Evolutionary conservation across 1,140 invertebrate genomes (phyloP).

Genomic region (Mactra quadrangularis): DNA sequence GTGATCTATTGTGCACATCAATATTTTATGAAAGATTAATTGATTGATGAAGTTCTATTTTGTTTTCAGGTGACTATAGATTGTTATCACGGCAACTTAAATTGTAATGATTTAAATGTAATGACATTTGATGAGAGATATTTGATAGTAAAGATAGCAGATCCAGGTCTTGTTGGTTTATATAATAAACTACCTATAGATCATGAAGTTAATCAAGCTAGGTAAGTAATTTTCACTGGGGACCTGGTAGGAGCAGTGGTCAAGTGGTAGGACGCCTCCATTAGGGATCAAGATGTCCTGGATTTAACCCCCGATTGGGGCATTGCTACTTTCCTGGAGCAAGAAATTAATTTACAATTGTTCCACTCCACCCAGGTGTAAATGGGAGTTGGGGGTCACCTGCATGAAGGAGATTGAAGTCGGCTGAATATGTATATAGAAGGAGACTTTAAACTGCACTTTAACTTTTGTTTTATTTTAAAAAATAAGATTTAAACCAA

Average conservation of each 20-base stretch:
- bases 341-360: too few relatives aligned
- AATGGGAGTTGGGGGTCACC: neutral
- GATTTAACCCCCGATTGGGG: too few relatives aligned
- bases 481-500: neutral
- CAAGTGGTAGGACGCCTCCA: too few relatives aligned
- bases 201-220: conserved; percentile 45
- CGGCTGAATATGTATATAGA: too few relatives aligned
- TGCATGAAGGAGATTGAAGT: neutral
- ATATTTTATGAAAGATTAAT: too few relatives aligned
- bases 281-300: too few relatives aligned
- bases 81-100: conserved; percentile 62
- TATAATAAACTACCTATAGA: conserved; percentile 49
- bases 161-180: conserved; percentile 63
- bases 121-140: conserved; percentile 25
- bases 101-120: conserved; percentile 63
- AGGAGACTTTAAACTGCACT: too few relatives aligned
- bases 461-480: neutral
- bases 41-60: too few relatives aligned
- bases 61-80: conserved; percentile 49
- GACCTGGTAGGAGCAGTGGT: too few relatives aligned
- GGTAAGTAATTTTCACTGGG: conserved; percentile 31
- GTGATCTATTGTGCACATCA: too few relatives aligned
- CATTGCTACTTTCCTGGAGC: too few relatives aligned
- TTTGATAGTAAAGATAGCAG: conserved; percentile 60
- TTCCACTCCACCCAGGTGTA: too few relatives aligned